Percentiles rank a stretch among this genome's conserved stretches.
phyloP scores from a whole-genome alignment of 2,888 invertebrate genomes.

The Pecten maximus region DNA sequence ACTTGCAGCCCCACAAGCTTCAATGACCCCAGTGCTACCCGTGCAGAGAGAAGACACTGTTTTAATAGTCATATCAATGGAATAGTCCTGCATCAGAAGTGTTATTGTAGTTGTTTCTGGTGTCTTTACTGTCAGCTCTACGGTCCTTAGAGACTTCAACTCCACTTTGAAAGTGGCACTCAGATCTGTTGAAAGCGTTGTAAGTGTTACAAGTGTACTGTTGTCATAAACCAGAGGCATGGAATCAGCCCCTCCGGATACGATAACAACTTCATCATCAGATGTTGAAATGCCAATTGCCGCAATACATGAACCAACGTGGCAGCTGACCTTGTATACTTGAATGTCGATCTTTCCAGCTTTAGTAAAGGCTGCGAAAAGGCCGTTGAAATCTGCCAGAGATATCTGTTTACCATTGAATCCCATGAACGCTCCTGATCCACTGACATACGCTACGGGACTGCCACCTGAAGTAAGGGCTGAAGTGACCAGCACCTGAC shows the following conservation, averaged over 20 bases:
- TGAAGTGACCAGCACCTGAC: conserved; percentile 58
- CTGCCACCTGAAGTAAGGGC: conserved; percentile 48
- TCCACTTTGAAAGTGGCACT: conserved; percentile 36
- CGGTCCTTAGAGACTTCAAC: conserved; percentile 43
- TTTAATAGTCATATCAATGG: conserved; percentile 58
- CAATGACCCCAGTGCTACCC: conserved; percentile 62
- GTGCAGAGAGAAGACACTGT: conserved; percentile 56
- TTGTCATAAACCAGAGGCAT: conserved; percentile 58
- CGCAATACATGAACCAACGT: conserved; percentile 66
- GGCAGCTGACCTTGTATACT: conserved; percentile 65
- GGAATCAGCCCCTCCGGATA: conserved; percentile 61
- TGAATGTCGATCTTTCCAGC: conserved; percentile 60
- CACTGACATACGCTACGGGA: conserved; percentile 62
- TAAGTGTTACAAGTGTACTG: conserved; percentile 43
- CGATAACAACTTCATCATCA: conserved; percentile 55
- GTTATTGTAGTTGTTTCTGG: conserved; percentile 52
- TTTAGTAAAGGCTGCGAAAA: conserved; percentile 57
- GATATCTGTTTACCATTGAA: conserved; percentile 66
- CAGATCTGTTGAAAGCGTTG: neutral
- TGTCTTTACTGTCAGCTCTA: conserved; percentile 55
- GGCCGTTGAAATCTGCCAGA: conserved; percentile 58
- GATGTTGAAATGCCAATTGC: conserved; percentile 61
- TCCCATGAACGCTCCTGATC: conserved; percentile 64
- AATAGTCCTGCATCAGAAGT: conserved; percentile 56
- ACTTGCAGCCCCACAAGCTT: conserved; percentile 47